A percentile compares a stretch with the other conserved stretches of the same genome.
Conservation (phyloP, 1,140 invertebrate genomes). For the Microplitis mediator region DNA sequence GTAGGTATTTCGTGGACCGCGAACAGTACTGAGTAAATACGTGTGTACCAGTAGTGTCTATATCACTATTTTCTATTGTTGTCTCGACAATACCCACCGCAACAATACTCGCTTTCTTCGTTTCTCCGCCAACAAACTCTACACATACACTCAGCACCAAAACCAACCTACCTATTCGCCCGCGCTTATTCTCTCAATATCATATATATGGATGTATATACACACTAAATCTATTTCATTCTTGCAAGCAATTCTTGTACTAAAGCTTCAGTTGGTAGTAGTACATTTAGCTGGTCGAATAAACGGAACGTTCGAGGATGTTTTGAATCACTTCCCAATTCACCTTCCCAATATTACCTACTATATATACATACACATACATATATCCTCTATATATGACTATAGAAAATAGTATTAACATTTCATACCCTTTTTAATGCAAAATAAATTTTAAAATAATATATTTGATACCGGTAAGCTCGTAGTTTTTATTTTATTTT, state of each 20-base stretch:
- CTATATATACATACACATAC: too few species aligned
- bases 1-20: background rate
- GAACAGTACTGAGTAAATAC: constrained; percentile 10
- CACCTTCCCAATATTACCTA: too few species aligned
- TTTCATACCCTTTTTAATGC: too few species aligned
- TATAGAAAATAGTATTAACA: too few species aligned
- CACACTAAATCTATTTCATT: background rate
- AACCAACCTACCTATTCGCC: constrained; percentile 24
- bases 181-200: background rate
- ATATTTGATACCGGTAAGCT: too few species aligned
- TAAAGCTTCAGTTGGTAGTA: too few species aligned
- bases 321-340: too few species aligned
- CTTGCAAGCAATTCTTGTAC: background rate
- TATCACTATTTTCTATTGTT: constrained; percentile 27
- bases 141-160: constrained; percentile 33
- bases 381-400: too few species aligned
- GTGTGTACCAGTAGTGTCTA: constrained; percentile 12
- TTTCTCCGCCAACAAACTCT: background rate
- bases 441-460: too few species aligned
- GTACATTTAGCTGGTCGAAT: too few species aligned
- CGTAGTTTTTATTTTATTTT: too few species aligned
- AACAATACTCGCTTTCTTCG: constrained; percentile 23
- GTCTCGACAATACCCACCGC: constrained; percentile 22
- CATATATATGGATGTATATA: background rate
- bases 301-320: too few species aligned